These are phyloP conservation scores for Campopleginae sp. DNA, from an alignment of 2,888 invertebrate genomes.

Conservation along the genomic window DNA sequence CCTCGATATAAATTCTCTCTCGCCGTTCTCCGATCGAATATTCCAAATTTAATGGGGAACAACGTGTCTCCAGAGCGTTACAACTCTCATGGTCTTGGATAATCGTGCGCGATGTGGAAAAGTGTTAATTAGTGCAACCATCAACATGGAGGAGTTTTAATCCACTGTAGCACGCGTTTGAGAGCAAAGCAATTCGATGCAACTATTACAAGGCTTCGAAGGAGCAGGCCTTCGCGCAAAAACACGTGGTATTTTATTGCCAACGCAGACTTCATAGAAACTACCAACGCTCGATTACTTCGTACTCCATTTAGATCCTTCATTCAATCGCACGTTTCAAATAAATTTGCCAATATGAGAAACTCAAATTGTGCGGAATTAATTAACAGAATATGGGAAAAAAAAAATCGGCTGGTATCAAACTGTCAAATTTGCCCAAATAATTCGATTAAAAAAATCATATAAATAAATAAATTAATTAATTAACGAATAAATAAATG, in stretches of 20 bases:
- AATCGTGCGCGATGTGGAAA: slow-evolving; percentile 1
- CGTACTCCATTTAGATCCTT: slow-evolving; percentile 11
- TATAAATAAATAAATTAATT: too few species aligned
- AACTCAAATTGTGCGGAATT: background rate
- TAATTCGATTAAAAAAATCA: background rate
- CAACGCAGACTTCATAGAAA: slow-evolving; percentile 28
- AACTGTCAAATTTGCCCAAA: background rate
- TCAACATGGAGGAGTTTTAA: slow-evolving; percentile 32
- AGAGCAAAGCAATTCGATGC: slow-evolving; percentile 70
- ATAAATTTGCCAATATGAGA: background rate
- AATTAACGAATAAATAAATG: too few species aligned
- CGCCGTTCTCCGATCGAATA: slow-evolving; percentile 5
- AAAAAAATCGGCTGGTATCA: background rate
- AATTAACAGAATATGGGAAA: background rate
- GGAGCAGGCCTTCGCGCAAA: slow-evolving; percentile 69
- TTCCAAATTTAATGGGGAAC: slow-evolving; percentile 27
- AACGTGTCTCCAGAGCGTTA: slow-evolving; percentile 19
- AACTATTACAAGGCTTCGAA: slow-evolving; percentile 76
- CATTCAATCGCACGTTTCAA: background rate
- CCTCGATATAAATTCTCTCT: background rate
- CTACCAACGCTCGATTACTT: slow-evolving; percentile 28
- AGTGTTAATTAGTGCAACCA: slow-evolving; percentile 50
- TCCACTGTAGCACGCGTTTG: slow-evolving; percentile 54
- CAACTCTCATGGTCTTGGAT: background rate
- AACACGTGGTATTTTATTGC: slow-evolving; percentile 68